Conservation (phyloP, 37 sponge, comb jelly and placozoan genomes). For the Tethya wilhelma region DNA sequence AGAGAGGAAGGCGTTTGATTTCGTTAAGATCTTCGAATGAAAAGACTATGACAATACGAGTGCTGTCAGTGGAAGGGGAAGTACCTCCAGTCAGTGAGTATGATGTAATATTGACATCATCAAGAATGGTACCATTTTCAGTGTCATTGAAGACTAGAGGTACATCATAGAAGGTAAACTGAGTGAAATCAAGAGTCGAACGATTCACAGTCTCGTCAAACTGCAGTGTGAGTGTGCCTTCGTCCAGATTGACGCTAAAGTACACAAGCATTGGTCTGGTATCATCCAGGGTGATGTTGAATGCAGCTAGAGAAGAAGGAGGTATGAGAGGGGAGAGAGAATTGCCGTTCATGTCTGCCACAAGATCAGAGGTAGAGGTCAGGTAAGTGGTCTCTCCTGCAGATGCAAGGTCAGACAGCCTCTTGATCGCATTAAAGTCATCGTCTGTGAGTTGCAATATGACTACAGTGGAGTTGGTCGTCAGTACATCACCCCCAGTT, state of each 20-base stretch:
- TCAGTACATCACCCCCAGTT: slow-evolving; percentile 65
- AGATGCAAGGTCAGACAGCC: slow-evolving; percentile 54
- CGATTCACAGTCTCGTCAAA: slow-evolving; percentile 88
- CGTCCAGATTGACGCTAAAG: slow-evolving; percentile 71
- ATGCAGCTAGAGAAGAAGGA: slow-evolving; percentile 32
- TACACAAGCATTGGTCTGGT: slow-evolving; percentile 40
- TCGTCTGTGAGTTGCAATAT: slow-evolving; percentile 37
- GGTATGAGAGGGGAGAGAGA: slow-evolving; percentile 4
- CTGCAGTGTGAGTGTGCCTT: slow-evolving; percentile 44
- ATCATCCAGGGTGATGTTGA: slow-evolving; percentile 45
- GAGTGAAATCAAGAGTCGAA: slow-evolving; percentile 49
- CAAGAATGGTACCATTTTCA: not conserved
- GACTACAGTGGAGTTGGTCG: slow-evolving; percentile 59
- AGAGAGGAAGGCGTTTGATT: slow-evolving; percentile 69
- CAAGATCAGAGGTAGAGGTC: slow-evolving; percentile 26
- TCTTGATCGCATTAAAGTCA: slow-evolving; percentile 83
- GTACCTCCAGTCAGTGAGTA: slow-evolving; percentile 73
- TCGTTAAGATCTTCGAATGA: slow-evolving; percentile 82
- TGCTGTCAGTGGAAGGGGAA: slow-evolving; percentile 37
- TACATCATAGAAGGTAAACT: slow-evolving; percentile 65
- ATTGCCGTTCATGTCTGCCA: slow-evolving; percentile 83
- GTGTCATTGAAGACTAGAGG: not conserved
- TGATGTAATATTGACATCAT: not conserved
- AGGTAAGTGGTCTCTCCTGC: slow-evolving; percentile 44
- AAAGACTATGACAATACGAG: slow-evolving; percentile 53